phyloP scores from a whole-genome alignment of 1,140 invertebrate genomes.

The Drosophila jambulina region DNA sequence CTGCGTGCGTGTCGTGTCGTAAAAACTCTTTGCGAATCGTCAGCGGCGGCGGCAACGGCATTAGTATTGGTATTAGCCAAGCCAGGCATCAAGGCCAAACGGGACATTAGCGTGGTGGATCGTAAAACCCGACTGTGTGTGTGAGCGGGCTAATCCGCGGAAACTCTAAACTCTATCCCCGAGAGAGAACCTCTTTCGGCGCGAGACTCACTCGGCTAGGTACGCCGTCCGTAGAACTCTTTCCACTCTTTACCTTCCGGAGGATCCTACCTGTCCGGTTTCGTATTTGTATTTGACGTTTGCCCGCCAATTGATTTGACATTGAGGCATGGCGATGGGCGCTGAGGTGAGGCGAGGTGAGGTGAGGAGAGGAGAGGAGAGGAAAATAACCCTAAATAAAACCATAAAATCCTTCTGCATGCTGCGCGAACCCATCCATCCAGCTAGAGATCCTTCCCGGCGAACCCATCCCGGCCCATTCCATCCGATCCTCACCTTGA shows the following conservation, averaged over 20 bases:
- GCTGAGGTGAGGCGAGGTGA: not conserved
- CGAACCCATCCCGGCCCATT: conserved; percentile 29
- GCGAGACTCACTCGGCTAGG: conserved; percentile 64
- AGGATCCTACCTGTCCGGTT: conserved; percentile 29
- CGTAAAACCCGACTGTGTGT: conserved; percentile 57
- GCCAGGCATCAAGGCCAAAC: conserved; percentile 65
- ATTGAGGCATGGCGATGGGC: conserved; percentile 56
- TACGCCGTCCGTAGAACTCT: conserved; percentile 55
- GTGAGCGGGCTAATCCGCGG: conserved; percentile 68
- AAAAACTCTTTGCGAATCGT: conserved; percentile 82
- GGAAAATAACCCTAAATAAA: conserved; percentile 81
- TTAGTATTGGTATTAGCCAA: conserved; percentile 8
- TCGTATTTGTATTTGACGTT: conserved; percentile 65
- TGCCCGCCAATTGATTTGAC: conserved; percentile 82
- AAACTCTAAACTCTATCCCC: conserved; percentile 77
- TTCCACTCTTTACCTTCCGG: conserved; percentile 58
- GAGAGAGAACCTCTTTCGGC: conserved; percentile 75
- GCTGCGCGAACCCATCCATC: conserved; percentile 61
- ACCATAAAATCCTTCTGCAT: conserved; percentile 84
- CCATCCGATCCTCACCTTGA: conserved; percentile 60
- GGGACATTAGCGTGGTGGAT: conserved; percentile 69
- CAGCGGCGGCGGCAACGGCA: conserved; percentile 34
- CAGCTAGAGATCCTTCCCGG: conserved; percentile 12
- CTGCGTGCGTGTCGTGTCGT: conserved; percentile 50
- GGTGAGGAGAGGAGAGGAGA: conserved; percentile 7